phyloP scores from a whole-genome alignment of 1,140 invertebrate genomes.

The Acromyrmex charruanus region DNA sequence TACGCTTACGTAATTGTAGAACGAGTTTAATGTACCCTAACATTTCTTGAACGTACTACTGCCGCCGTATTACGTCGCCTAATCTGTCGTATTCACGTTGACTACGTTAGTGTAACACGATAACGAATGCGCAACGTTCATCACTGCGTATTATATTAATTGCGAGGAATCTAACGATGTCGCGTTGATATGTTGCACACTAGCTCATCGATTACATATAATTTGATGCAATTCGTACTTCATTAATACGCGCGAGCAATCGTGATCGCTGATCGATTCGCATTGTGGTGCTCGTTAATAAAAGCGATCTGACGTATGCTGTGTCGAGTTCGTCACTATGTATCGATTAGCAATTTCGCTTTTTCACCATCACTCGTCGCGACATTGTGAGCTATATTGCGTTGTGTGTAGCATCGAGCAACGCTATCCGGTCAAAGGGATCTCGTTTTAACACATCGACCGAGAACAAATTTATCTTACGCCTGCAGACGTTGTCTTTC shows the following conservation, averaged over 20 bases:
- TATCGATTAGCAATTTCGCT: slow-evolving; percentile 51
- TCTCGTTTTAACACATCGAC: slow-evolving; percentile 64
- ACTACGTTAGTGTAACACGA: slow-evolving; percentile 19
- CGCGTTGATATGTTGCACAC: background rate
- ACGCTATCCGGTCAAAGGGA: slow-evolving; percentile 53
- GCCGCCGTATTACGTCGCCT: background rate
- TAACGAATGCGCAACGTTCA: slow-evolving; percentile 38
- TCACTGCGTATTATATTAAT: slow-evolving; percentile 59
- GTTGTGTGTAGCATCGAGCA: slow-evolving; percentile 53
- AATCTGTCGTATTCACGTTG: slow-evolving; percentile 27
- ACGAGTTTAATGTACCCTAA: no score
- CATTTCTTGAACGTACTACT: background rate
- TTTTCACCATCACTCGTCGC: slow-evolving; percentile 44
- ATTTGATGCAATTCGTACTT: slow-evolving; percentile 40
- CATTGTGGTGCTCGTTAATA: slow-evolving; percentile 18
- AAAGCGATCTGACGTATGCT: slow-evolving; percentile 17
- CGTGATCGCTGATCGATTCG: background rate
- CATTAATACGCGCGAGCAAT: slow-evolving; percentile 37
- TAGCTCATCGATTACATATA: slow-evolving; percentile 35
- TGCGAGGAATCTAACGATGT: slow-evolving; percentile 44
- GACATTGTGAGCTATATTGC: slow-evolving; percentile 49
- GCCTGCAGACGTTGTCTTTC: slow-evolving; percentile 70
- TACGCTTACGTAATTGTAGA: no score
- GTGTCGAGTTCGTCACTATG: slow-evolving; percentile 14
- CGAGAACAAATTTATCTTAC: slow-evolving; percentile 75